These are phyloP conservation scores for Amiota minor DNA, from an alignment of 2,888 invertebrate genomes.

Conservation along the genomic window DNA sequence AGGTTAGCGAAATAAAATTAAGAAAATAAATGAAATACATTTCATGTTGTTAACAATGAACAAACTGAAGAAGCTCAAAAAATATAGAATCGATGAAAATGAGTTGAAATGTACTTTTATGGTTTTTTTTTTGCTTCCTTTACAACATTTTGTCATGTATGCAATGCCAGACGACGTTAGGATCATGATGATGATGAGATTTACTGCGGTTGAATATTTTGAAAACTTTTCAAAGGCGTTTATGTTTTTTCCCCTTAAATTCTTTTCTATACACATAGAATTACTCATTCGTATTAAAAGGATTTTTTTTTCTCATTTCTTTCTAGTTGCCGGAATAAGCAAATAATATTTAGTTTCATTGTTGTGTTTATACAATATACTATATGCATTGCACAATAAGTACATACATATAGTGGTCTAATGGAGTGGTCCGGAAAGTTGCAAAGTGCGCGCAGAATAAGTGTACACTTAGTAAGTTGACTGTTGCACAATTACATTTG, in stretches of 20 bases:
- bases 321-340: slow-evolving; percentile 48
- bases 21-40: slow-evolving; percentile 11
- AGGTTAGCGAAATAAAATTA: slow-evolving; percentile 37
- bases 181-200: slow-evolving; percentile 29
- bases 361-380: too few relatives aligned
- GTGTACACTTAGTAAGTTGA: too few relatives aligned
- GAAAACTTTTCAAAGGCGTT: slow-evolving; percentile 21
- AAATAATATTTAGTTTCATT: slow-evolving; percentile 54
- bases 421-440: not conserved
- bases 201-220: slow-evolving; percentile 45
- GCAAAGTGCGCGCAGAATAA: slow-evolving; percentile 24
- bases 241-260: not conserved
- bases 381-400: too few relatives aligned
- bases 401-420: too few relatives aligned
- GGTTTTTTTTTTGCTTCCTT: not conserved
- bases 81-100: slow-evolving; percentile 17
- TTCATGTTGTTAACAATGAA: slow-evolving; percentile 11
- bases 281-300: not conserved
- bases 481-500: too few relatives aligned
- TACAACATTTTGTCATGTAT: not conserved
- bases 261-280: not conserved
- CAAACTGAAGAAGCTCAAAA: not conserved
- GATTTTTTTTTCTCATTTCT: not conserved
- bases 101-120: not conserved
- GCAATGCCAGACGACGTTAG: slow-evolving; percentile 39